Evolutionary conservation across 2,797 vertebrate species (phyloP).

Genomic region (Malacoraja senta): DNA sequence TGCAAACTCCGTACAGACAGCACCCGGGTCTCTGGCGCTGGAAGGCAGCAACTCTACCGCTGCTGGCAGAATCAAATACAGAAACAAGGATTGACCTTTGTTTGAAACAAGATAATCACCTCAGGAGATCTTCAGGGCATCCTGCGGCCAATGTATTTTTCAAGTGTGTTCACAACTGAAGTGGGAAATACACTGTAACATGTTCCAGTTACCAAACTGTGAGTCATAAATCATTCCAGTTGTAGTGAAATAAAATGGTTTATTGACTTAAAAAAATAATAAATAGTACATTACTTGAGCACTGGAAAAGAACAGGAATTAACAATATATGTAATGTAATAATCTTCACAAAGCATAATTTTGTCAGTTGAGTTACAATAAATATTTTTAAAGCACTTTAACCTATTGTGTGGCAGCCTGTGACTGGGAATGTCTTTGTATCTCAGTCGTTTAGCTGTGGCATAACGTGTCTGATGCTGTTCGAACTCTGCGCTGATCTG

Average conservation of each 20-base stretch:
- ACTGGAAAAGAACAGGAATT: slow-evolving; percentile 39
- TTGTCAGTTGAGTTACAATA: slow-evolving; percentile 38
- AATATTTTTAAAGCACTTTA: slow-evolving; percentile 38
- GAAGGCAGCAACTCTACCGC: no score
- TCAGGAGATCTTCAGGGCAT: not conserved
- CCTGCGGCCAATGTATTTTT: no score
- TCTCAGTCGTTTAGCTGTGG: not conserved
- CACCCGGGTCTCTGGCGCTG: no score
- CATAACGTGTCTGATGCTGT: not conserved
- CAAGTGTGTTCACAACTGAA: not conserved
- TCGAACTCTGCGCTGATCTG: not conserved
- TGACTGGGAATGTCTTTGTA: not conserved
- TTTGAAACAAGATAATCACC: not conserved
- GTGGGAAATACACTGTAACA: not conserved
- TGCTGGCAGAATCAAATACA: not conserved
- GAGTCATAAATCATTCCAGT: not conserved
- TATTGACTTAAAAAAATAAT: slow-evolving; percentile 40
- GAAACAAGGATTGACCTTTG: not conserved
- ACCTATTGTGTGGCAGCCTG: slow-evolving; percentile 21
- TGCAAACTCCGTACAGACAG: no score
- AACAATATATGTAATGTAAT: slow-evolving; percentile 39
- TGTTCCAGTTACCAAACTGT: not conserved
- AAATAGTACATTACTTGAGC: slow-evolving; percentile 41
- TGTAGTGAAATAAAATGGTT: slow-evolving; percentile 39
- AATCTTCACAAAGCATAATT: slow-evolving; percentile 38